Evolutionary conservation across 2,888 invertebrate species (phyloP).

Genomic region (Adelognathus sp.): DNA sequence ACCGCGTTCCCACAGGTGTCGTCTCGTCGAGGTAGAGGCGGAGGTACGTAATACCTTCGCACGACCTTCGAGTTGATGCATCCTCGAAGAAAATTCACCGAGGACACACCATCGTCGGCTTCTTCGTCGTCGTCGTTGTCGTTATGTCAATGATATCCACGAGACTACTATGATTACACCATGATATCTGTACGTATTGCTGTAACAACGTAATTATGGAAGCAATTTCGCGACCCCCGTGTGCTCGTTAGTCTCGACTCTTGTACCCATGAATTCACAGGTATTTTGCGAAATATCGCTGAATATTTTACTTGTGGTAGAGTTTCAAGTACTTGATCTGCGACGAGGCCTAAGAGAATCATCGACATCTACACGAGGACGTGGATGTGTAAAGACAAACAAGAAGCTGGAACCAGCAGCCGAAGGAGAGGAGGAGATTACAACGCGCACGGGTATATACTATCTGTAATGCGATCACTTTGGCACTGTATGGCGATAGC

Average conservation of each 20-base stretch:
- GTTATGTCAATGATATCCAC: constrained; percentile 62
- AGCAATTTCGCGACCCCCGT: constrained; percentile 25
- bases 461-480: constrained; percentile 80
- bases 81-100: constrained; percentile 56
- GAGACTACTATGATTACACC: constrained; percentile 41
- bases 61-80: constrained; percentile 67
- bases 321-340: neutral
- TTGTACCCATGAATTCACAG: neutral
- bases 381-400: constrained; percentile 36
- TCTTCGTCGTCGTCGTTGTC: constrained; percentile 30
- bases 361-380: constrained; percentile 1
- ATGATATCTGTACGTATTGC: constrained; percentile 49
- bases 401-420: constrained; percentile 8
- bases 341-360: neutral
- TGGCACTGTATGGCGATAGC: constrained; percentile 81
- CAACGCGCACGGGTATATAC: constrained; percentile 68
- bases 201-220: constrained; percentile 37
- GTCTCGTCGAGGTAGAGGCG: constrained; percentile 58
- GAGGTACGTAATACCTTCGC: constrained; percentile 55
- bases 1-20: constrained; percentile 77
- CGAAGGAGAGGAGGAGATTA: constrained; percentile 36
- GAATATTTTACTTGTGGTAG: neutral
- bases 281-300: constrained; percentile 22
- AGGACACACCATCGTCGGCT: neutral
- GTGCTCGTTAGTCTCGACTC: constrained; percentile 38